Percentiles rank a stretch among this genome's conserved stretches.
These are phyloP conservation scores for Drosophila arawakana DNA, from an alignment of 1,140 invertebrate genomes.

Conservation along the genomic window DNA sequence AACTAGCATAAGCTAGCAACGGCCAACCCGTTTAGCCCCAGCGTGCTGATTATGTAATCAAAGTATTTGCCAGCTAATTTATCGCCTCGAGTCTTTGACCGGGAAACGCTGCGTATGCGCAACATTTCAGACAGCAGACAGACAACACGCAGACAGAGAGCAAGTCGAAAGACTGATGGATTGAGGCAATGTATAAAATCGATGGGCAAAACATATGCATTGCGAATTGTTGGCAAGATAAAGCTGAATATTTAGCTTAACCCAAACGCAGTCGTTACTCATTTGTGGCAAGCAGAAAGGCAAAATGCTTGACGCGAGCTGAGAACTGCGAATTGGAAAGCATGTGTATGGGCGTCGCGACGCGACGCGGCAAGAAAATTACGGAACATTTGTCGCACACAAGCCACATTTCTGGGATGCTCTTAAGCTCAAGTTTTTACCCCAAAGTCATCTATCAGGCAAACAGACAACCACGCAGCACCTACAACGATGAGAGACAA, in stretches of 20 bases:
- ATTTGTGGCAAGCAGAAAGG: constrained; percentile 14
- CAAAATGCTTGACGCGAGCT: background rate
- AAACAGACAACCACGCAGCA: constrained; percentile 10
- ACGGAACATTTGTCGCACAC: constrained; percentile 47
- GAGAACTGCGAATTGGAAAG: background rate
- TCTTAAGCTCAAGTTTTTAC: constrained; percentile 21
- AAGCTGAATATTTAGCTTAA: constrained; percentile 32
- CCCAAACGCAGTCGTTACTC: constrained; percentile 31
- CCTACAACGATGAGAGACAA: constrained; percentile 8
- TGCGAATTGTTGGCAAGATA: constrained; percentile 7
- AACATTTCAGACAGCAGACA: constrained; percentile 24
- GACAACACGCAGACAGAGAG: background rate
- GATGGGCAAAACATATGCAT: constrained; percentile 18
- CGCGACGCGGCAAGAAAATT: constrained; percentile 24
- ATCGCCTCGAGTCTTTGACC: constrained; percentile 65
- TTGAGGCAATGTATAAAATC: constrained; percentile 20
- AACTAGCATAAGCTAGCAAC: background rate
- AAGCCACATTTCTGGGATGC: constrained; percentile 17
- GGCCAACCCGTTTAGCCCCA: constrained; percentile 41
- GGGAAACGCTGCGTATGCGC: constrained; percentile 53
- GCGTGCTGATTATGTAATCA: constrained; percentile 78
- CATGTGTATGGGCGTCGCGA: background rate
- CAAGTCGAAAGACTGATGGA: constrained; percentile 5
- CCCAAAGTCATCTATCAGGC: constrained; percentile 20
- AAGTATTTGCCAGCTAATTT: constrained; percentile 82